Percentiles rank a stretch among this genome's conserved stretches.
phyloP scores from a whole-genome alignment of 2,113 vertebrate genomes.

The Poicephalus gulielmi region DNA sequence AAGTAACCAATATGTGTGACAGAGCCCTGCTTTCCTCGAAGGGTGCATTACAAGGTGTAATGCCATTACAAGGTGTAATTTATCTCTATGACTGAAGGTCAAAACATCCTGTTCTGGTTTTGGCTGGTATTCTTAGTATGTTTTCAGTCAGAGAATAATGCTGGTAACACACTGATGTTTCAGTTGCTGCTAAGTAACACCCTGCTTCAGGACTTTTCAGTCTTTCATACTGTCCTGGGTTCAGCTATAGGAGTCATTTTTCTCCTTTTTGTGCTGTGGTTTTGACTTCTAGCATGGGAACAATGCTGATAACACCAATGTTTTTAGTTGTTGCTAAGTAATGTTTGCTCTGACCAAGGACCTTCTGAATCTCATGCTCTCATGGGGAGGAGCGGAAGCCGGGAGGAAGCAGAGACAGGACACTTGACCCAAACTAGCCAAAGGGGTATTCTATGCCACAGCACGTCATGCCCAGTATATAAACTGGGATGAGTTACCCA shows the following conservation, averaged over 20 bases:
- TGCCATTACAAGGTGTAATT: background rate
- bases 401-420: too few relatives aligned
- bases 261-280: background rate
- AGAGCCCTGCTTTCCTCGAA: background rate
- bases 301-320: too few relatives aligned
- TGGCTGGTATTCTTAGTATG: background rate
- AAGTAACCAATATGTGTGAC: background rate
- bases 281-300: background rate
- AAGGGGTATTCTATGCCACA: too few relatives aligned
- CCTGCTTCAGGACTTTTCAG: background rate
- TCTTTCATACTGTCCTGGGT: background rate
- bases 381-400: too few relatives aligned
- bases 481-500: too few relatives aligned
- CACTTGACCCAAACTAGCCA: too few relatives aligned
- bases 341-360: too few relatives aligned
- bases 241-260: background rate
- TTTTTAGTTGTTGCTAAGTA: too few relatives aligned
- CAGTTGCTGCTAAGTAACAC: background rate
- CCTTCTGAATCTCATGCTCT: too few relatives aligned
- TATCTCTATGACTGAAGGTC: background rate
- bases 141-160: background rate
- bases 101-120: background rate
- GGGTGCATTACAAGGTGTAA: background rate
- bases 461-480: too few relatives aligned
- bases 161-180: background rate